These are phyloP conservation scores for Buceros bicornis DNA, from an alignment of 2,797 vertebrate species.

Conservation along the genomic window DNA sequence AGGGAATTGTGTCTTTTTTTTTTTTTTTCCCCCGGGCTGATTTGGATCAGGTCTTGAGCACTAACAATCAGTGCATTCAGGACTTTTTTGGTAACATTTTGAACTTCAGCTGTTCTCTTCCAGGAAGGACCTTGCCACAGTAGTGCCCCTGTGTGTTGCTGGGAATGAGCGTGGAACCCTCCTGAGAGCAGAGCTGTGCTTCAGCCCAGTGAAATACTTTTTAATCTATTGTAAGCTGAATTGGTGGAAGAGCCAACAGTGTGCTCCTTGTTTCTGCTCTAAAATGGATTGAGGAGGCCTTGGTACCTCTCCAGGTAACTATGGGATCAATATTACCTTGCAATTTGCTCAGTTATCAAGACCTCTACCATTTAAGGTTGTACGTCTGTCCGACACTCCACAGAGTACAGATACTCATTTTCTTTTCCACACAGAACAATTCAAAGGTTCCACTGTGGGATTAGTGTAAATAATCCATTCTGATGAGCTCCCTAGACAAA, in stretches of 20 bases:
- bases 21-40: neutral
- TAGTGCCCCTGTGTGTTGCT: accelerated
- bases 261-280: neutral
- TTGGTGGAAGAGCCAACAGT: neutral
- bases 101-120: neutral
- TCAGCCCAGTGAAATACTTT: neutral
- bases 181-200: neutral
- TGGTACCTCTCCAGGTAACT: neutral
- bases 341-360: neutral
- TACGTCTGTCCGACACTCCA: neutral
- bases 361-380: neutral
- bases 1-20: accelerated
- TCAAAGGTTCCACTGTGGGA: neutral
- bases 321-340: neutral
- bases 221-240: neutral
- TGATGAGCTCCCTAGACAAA: neutral
- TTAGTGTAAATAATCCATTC: neutral
- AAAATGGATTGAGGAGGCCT: neutral
- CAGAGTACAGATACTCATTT: neutral
- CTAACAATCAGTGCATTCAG: neutral
- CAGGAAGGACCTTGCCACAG: neutral
- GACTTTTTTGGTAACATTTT: neutral
- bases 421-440: neutral
- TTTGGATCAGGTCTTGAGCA: neutral
- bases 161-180: neutral